Conservation (phyloP, 1,140 invertebrate species). For the Drosophila sp. region DNA sequence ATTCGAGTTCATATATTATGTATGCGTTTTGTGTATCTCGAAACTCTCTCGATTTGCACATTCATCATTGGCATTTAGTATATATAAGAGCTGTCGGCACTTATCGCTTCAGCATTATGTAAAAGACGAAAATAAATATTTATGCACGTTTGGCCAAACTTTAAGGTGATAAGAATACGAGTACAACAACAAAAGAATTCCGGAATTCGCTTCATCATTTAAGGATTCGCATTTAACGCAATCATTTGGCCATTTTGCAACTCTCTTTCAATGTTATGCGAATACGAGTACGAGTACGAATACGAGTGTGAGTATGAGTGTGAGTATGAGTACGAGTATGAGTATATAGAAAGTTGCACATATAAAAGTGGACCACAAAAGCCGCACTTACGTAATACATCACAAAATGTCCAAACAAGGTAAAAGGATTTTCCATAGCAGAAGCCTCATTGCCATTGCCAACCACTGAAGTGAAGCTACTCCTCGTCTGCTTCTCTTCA, state of each 20-base stretch:
- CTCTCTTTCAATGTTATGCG: slow-evolving; percentile 6
- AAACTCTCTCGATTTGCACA: slow-evolving; percentile 39
- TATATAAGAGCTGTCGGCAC: slow-evolving; percentile 13
- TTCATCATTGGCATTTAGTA: slow-evolving; percentile 46
- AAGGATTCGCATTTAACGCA: slow-evolving; percentile 67
- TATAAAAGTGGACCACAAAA: slow-evolving; percentile 67
- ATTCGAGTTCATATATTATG: slow-evolving; percentile 9
- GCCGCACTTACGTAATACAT: slow-evolving; percentile 81
- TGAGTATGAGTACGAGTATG: too few relatives aligned
- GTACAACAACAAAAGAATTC: too few relatives aligned
- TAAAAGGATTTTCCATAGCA: slow-evolving; percentile 76
- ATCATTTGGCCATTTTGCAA: slow-evolving; percentile 45
- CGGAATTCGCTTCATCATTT: slow-evolving; percentile 67
- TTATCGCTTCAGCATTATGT: slow-evolving; percentile 34
- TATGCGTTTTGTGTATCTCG: slow-evolving; percentile 5
- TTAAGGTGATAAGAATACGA: slow-evolving; percentile 48
- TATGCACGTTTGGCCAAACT: slow-evolving; percentile 68
- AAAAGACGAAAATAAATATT: slow-evolving; percentile 26
- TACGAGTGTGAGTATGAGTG: too few relatives aligned
- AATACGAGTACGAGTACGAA: too few relatives aligned
- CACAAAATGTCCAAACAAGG: slow-evolving; percentile 80
- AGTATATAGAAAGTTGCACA: slow-evolving; percentile 40
- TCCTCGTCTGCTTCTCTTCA: not conserved
- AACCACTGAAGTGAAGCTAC: not conserved
- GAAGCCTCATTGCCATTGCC: slow-evolving; percentile 48